Conservation (phyloP, 2,797 vertebrate species). For the Cirrhinus molitorella region DNA sequence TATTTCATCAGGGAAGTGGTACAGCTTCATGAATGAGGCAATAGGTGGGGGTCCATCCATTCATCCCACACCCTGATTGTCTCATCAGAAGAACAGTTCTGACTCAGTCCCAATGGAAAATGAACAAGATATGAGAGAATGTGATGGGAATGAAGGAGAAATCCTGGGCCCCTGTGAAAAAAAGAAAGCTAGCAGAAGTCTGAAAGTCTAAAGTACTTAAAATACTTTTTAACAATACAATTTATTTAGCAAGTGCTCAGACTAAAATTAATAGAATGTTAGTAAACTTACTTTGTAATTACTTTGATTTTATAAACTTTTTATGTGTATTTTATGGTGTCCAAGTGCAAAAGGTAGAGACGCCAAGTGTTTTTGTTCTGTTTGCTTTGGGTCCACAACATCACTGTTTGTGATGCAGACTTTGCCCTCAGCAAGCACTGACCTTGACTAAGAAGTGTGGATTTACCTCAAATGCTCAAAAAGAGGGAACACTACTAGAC, state of each 20-base stretch:
- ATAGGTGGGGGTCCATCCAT: neutral
- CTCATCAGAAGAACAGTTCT: conserved; percentile 8
- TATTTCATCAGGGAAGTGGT: conserved; percentile 2
- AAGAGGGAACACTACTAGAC: neutral
- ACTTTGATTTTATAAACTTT: neutral
- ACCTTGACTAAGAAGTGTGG: neutral
- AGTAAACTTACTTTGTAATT: neutral
- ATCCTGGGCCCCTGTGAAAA: neutral
- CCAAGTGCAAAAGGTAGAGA: no score
- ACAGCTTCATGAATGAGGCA: neutral
- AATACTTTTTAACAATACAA: no score
- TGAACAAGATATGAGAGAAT: neutral
- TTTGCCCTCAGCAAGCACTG: neutral
- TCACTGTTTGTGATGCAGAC: neutral
- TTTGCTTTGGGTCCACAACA: neutral
- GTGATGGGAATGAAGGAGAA: neutral
- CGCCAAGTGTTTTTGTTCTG: neutral
- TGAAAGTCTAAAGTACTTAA: no score
- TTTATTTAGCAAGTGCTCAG: no score
- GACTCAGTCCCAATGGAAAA: conserved; percentile 1
- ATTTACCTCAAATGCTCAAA: neutral
- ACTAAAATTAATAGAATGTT: neutral
- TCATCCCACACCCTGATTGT: neutral
- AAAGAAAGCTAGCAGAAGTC: no score
- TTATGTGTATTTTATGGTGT: neutral